Evolutionary conservation across 2,797 vertebrate species (phyloP).

Genomic region (Merluccius polli): DNA sequence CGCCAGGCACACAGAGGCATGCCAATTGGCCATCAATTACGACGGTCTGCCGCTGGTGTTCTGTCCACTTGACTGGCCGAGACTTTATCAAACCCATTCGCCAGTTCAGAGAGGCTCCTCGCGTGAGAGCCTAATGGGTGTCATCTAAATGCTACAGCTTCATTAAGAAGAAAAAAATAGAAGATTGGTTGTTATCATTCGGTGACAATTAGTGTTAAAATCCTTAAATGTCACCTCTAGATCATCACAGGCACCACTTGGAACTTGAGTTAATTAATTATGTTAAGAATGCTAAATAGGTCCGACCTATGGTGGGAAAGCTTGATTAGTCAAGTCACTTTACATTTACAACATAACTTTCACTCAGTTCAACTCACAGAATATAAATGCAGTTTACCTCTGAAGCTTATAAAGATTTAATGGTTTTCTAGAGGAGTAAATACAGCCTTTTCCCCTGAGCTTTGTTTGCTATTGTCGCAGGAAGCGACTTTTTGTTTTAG

Average conservation of each 20-base stretch:
- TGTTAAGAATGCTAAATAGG: not conserved
- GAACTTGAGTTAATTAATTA: not conserved
- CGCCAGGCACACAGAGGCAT: conserved; percentile 42
- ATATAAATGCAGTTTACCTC: not conserved
- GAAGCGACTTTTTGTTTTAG: not conserved
- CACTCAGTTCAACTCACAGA: not conserved
- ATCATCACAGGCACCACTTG: not conserved
- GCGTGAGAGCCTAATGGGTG: conserved; percentile 9
- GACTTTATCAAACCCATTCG: not conserved
- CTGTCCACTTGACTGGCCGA: conserved; percentile 34
- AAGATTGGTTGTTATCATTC: not conserved
- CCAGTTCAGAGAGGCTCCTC: conserved; percentile 21
- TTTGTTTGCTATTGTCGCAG: not conserved
- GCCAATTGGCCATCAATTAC: conserved; percentile 71
- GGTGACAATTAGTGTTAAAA: not conserved
- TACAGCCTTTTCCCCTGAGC: not conserved
- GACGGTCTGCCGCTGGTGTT: conserved; percentile 34
- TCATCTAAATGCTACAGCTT: not conserved
- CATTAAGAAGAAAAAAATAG: not conserved
- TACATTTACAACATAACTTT: not conserved
- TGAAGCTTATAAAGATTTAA: not conserved
- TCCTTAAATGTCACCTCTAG: not conserved
- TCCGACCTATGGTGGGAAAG: not conserved
- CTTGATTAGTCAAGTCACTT: not conserved
- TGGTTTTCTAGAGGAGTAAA: not conserved